Conservation (phyloP, 2,888 invertebrate species). For the Corbicula japonica region DNA sequence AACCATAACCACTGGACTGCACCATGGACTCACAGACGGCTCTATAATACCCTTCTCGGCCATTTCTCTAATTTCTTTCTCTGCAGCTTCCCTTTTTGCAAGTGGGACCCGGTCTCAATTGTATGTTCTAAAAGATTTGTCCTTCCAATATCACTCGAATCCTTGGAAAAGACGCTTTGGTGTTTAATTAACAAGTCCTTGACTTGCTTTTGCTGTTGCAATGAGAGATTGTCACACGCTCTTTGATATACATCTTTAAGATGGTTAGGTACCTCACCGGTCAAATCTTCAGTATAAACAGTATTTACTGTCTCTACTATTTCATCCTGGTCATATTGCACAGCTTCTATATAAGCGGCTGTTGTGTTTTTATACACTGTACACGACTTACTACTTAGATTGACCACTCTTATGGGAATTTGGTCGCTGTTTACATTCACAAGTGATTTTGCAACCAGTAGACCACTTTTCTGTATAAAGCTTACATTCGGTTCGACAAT, state of each 20-base stretch:
- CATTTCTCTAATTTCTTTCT: constrained; percentile 46
- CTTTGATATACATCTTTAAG: neutral
- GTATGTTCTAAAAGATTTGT: constrained; percentile 39
- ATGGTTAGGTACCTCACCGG: neutral
- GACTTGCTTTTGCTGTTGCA: neutral
- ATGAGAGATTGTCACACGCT: neutral
- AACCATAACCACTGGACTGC: constrained; percentile 41
- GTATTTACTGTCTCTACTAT: constrained; percentile 12
- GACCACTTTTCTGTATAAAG: constrained; percentile 18
- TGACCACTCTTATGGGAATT: constrained; percentile 39
- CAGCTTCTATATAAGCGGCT: neutral
- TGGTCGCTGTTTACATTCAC: constrained; percentile 12
- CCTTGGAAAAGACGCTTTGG: constrained; percentile 38
- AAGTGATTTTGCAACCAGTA: constrained; percentile 30
- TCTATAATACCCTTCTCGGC: constrained; percentile 51
- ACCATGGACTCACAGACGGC: constrained; percentile 42
- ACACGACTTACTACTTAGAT: constrained; percentile 9
- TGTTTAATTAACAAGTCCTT: constrained; percentile 23
- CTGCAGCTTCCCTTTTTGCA: constrained; percentile 48
- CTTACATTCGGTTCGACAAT: constrained; percentile 17
- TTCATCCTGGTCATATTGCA: neutral
- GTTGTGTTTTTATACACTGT: constrained; percentile 17
- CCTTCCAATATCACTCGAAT: constrained; percentile 31
- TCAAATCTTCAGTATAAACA: neutral
- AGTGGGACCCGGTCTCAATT: constrained; percentile 49